Base-by-base conservation (phyloP, 1,140 invertebrate species). In the Schlechtendalia chinensis region DNA sequence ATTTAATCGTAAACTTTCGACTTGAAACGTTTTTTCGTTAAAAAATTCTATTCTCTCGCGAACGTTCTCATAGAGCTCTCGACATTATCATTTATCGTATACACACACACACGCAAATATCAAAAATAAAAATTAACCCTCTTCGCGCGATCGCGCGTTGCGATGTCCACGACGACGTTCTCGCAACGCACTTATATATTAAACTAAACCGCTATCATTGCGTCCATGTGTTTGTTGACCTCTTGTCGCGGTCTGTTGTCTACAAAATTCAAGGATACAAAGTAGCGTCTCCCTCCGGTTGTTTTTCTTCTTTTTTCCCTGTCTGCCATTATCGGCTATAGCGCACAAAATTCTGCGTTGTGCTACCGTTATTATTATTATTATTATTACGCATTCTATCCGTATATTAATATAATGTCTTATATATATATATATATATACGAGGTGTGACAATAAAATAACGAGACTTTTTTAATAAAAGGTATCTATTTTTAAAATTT, bases 241-340 rank as follows among this genome's bases (percentile, higher is more conserved):
- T 77, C 74, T 58, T 77, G 22, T 27, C 24, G 74, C 22, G 16
- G 54, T 77, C 17, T 61, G 74, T 77, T 77, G 32, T 77, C 27
- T 77, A 77, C 11, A 61, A 24, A 56, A 77, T 45, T 77, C 74
- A 77, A 77, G 74, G 74, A 77, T 77, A n/a, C 22, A 61, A 58
- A 74, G 50, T 56, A 22, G 27, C 29, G 39, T 32, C 74, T 77
- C 54, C 71, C 71, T 56, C 54, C 74, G 54, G 22, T 69, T 69
- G 24, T 69, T 47, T n/a, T 32, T 8, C 8, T 39, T 8, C 32
- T 39, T 39, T 39, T 39, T 39, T 39, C 19, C 65, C 45, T 47
- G 24, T 11, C 32, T n/a, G 4, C 22, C 8, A 5, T 29, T 61
- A 61, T 54, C 6, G 59, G 16, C 32, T 61, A 56, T 56, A 61